phyloP scores from a whole-genome alignment of 2,797 vertebrate genomes.

The Pseudochirops cupreus region DNA sequence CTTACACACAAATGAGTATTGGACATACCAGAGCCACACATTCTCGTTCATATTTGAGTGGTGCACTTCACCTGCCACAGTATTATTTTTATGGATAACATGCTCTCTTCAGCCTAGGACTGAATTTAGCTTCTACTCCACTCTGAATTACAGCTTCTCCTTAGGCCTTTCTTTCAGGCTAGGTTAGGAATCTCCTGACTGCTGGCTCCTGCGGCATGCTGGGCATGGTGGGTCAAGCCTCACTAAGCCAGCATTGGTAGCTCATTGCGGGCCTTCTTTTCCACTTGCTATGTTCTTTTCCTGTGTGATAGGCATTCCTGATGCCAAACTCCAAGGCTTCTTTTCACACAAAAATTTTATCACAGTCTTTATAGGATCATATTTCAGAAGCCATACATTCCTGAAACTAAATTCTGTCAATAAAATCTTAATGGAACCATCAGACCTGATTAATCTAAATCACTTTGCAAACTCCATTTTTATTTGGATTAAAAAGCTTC shows the following conservation, averaged over 20 bases:
- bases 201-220: background rate
- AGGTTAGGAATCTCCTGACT: slow-evolving; percentile 22
- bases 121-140: slow-evolving; percentile 28
- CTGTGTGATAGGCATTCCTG: slow-evolving; percentile 6
- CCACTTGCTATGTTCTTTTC: background rate
- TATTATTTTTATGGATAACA: background rate
- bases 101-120: slow-evolving; percentile 9
- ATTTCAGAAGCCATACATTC: slow-evolving; percentile 56
- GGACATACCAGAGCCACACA: slow-evolving; percentile 22
- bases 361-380: slow-evolving; percentile 51
- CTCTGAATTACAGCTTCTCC: slow-evolving; percentile 46
- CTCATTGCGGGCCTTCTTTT: background rate
- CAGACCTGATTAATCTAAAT: slow-evolving; percentile 87
- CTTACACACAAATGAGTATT: slow-evolving; percentile 38
- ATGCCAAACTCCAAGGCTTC: background rate
- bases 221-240: background rate
- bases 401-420: slow-evolving; percentile 72
- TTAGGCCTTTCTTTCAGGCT: slow-evolving; percentile 17
- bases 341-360: background rate
- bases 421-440: slow-evolving; percentile 80
- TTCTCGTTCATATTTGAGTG: slow-evolving; percentile 36
- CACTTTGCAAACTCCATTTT: slow-evolving; percentile 89
- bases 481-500: slow-evolving; percentile 89
- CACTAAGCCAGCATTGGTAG: background rate
- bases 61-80: background rate